phyloP scores from a whole-genome alignment of 2,797 vertebrate genomes.

The Cygnus olor region DNA sequence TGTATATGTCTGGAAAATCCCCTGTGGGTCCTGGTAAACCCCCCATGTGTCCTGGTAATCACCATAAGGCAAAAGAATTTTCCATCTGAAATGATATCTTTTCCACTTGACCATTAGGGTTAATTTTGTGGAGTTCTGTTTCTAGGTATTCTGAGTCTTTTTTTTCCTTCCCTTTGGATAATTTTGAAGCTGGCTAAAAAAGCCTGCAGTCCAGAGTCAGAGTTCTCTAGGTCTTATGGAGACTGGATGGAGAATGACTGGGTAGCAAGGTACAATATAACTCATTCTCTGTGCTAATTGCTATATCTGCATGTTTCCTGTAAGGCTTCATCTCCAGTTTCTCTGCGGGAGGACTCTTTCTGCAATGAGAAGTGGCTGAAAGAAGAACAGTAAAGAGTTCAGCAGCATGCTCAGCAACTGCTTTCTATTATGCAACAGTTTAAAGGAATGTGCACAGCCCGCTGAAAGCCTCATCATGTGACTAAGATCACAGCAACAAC shows the following conservation, averaged over 20 bases:
- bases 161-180: neutral
- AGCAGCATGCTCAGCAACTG: slow-evolving; percentile 83
- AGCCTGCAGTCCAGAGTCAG: neutral
- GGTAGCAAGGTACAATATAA: neutral
- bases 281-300: neutral
- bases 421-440: slow-evolving; percentile 88
- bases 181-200: neutral
- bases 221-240: neutral
- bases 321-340: neutral
- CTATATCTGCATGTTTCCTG: neutral
- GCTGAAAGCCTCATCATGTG: slow-evolving; percentile 35
- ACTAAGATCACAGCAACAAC: slow-evolving; percentile 31
- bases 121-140: neutral
- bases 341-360: slow-evolving; percentile 73
- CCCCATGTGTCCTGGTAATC: neutral
- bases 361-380: slow-evolving; percentile 78
- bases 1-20: neutral
- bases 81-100: neutral
- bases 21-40: neutral
- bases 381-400: slow-evolving; percentile 81
- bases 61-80: neutral
- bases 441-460: slow-evolving; percentile 82
- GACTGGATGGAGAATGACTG: neutral
- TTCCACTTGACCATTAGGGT: neutral
- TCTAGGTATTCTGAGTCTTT: neutral